Base-by-base conservation (phyloP, 1,140 invertebrate genomes). In the Chlorops oryzae region DNA sequence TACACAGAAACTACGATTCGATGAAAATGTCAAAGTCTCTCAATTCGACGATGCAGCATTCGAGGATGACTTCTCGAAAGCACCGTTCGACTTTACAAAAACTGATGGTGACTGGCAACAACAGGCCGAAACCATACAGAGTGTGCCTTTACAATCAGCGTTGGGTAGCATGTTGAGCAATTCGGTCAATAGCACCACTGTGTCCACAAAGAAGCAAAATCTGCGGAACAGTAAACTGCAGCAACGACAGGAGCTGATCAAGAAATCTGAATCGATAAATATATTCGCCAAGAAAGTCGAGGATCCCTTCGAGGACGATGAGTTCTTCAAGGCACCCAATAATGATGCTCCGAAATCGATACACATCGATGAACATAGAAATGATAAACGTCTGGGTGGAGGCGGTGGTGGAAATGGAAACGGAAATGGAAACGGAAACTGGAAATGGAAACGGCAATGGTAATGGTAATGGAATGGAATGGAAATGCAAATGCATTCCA, bases 281-380 rank as follows among this genome's bases (percentile, higher is more conserved):
- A 91, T 92, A 56, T 92, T 92, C 71, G 81, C 82, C 5, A 77
- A 86, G 35, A 79, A 80, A 49, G 79, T 84, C 58, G 82, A 78
- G 61, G 89, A 91, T 76, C 89, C 89, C 4, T 92, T 92, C 67
- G 86, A 88, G 54, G 86, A 88, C 47, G 88, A 91, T 55, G 87
- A 89, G 58, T 92, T 92, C 71, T 90, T 88, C 60, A 84, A 80
- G 27, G 62, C 61, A n/a, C 62, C 67, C 12, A 22, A 15, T 10
- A 57, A 56, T 3, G 58, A 64, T 7, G 23, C 32, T 10, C 15
- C 2, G 17, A n/a, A n/a, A n/a, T n/a, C n/a, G n/a, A n/a, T n/a
- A n/a, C n/a, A n/a, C 7, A 32, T 32, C 7, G 28, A 9, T 9
- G 28, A 7, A 32, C 7, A 9, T 7, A n/a, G n/a, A 32, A n/a